phyloP scores from a whole-genome alignment of 1,140 invertebrate genomes.

The Ostrea denselamellosa region DNA sequence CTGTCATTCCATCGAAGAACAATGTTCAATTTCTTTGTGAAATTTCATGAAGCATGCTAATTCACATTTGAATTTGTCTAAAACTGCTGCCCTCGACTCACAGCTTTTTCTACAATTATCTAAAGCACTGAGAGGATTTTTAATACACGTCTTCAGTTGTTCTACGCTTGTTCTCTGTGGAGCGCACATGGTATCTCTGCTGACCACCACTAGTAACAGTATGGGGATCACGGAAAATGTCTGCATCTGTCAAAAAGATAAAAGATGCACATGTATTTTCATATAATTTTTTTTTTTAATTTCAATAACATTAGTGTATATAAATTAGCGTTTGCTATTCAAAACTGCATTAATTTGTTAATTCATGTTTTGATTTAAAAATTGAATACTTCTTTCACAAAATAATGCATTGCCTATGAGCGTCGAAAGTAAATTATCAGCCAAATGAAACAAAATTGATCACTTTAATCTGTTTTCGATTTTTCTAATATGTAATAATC shows the following conservation, averaged over 20 bases:
- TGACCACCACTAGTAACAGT: neutral
- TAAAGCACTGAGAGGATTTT: neutral
- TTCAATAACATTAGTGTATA: too few relatives aligned
- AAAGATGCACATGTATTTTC: neutral
- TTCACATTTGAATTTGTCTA: slow-evolving; percentile 29
- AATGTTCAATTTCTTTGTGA: slow-evolving; percentile 10
- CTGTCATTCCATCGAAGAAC: neutral
- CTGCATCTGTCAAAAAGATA: neutral
- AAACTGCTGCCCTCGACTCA: slow-evolving; percentile 5
- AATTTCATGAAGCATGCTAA: slow-evolving; percentile 30
- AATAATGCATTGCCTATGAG: too few relatives aligned
- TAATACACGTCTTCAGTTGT: neutral
- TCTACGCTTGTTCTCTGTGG: neutral
- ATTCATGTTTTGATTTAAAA: too few relatives aligned
- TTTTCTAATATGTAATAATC: too few relatives aligned
- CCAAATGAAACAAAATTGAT: too few relatives aligned
- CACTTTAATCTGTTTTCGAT: too few relatives aligned
- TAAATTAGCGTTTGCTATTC: too few relatives aligned
- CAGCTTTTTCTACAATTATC: slow-evolving; percentile 31
- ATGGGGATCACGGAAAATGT: neutral
- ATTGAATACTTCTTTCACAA: too few relatives aligned
- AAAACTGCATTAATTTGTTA: too few relatives aligned
- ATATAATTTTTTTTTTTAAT: too few relatives aligned
- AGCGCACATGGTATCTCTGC: neutral
- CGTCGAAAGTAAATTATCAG: too few relatives aligned